phyloP scores from a whole-genome alignment of 2,113 vertebrate species.

The Galemys pyrenaicus region DNA sequence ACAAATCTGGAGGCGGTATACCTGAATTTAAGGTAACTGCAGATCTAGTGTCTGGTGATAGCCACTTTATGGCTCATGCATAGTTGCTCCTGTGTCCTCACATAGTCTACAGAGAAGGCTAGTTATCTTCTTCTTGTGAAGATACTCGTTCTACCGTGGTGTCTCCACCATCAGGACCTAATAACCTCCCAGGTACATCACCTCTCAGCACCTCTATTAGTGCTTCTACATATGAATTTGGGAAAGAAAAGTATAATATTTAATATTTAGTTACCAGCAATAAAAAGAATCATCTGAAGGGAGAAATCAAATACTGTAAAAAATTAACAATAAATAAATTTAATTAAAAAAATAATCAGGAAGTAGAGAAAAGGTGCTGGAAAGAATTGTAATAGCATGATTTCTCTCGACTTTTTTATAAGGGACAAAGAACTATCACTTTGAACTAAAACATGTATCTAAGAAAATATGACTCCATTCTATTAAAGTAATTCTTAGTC shows the following conservation, averaged over 20 bases:
- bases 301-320: no score
- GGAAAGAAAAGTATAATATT: neutral
- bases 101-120: neutral
- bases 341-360: no score
- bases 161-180: no score
- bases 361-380: neutral
- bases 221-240: neutral
- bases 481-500: neutral
- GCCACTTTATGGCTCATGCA: neutral
- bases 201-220: neutral
- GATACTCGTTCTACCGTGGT: no score
- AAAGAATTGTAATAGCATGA: neutral
- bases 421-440: neutral
- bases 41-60: neutral
- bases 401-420: neutral
- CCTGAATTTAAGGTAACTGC: neutral
- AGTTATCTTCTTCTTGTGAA: neutral
- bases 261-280: no score
- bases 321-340: no score
- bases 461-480: neutral
- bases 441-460: neutral
- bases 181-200: no score
- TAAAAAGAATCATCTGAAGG: neutral
- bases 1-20: no score
- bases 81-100: neutral